A percentile compares a stretch with the other conserved stretches of the same genome.
These are phyloP conservation scores for Porites evermanni DNA, from an alignment of 92 coral and sea anemone genomes.

Conservation along the genomic window DNA sequence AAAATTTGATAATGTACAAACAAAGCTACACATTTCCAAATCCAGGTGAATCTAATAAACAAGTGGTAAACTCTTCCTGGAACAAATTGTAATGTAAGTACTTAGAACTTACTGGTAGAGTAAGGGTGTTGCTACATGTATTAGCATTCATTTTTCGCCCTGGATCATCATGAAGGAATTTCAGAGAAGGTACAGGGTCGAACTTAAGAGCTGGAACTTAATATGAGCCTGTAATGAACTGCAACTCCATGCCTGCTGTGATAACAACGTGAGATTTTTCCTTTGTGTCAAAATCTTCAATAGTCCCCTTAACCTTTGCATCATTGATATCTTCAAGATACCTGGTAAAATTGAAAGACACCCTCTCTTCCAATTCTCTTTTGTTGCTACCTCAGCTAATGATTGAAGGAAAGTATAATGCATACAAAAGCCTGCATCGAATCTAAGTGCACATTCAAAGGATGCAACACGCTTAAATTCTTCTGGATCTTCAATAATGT, in stretches of 20 bases:
- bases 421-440: conserved; percentile 59
- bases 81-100: conserved; percentile 45
- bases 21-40: conserved; percentile 62
- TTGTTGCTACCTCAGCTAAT: conserved; percentile 67
- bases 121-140: no score
- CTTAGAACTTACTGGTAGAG: no score
- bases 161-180: conserved; percentile 57
- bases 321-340: conserved; percentile 60
- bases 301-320: conserved; percentile 40
- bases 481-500: conserved; percentile 51
- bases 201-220: conserved; percentile 58
- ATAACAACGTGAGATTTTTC: conserved; percentile 44
- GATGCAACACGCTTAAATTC: conserved; percentile 65
- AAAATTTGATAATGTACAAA: conserved; percentile 13
- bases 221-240: conserved; percentile 57
- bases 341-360: conserved; percentile 49
- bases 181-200: conserved; percentile 39
- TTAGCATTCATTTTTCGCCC: conserved; percentile 33
- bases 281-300: conserved; percentile 59
- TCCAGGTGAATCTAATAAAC: conserved; percentile 59
- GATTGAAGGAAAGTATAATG: conserved; percentile 52
- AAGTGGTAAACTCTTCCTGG: conserved; percentile 52
- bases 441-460: conserved; percentile 57
- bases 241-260: conserved; percentile 57
- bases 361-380: conserved; percentile 53